A percentile compares a stretch with the other conserved stretches of the same genome.
phyloP scores from a whole-genome alignment of 1,140 invertebrate genomes.

The Pseudomyrmex dendroicus region DNA sequence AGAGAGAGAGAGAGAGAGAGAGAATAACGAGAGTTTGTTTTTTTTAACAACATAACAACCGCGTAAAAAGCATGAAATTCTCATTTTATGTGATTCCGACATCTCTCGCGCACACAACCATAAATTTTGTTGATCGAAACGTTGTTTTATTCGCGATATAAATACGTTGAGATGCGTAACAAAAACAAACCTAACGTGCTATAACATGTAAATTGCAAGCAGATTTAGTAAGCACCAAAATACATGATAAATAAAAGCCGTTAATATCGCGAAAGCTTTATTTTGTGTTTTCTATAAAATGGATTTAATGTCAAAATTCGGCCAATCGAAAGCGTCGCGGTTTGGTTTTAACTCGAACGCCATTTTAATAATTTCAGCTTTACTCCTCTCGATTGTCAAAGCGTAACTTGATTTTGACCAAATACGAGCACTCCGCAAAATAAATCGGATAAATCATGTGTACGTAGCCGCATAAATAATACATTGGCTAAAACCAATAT shows the following conservation, averaged over 20 bases:
- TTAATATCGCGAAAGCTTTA: not conserved
- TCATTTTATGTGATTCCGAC: not conserved
- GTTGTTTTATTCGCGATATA: not conserved
- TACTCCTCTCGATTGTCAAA: constrained; percentile 9
- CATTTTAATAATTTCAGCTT: constrained; percentile 16
- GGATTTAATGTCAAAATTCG: not conserved
- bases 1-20: too few relatives aligned
- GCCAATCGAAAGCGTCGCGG: not conserved
- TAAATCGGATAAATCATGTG: constrained; percentile 21
- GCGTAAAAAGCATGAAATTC: not conserved
- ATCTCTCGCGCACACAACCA: not conserved
- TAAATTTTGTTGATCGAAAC: not conserved
- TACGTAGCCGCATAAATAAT: constrained; percentile 6
- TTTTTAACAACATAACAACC: too few relatives aligned
- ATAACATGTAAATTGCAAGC: not conserved
- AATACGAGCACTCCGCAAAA: constrained; percentile 3
- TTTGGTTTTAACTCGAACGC: constrained; percentile 19
- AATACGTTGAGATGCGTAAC: not conserved
- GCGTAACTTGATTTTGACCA: constrained; percentile 24
- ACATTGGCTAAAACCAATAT: not conserved
- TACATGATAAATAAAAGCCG: not conserved
- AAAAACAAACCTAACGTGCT: not conserved
- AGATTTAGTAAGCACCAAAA: not conserved
- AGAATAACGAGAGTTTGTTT: too few relatives aligned
- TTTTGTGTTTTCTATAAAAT: constrained; percentile 27